Evolutionary conservation across 2,888 invertebrate genomes (phyloP).

Genomic region (Coenonympha glycerion): DNA sequence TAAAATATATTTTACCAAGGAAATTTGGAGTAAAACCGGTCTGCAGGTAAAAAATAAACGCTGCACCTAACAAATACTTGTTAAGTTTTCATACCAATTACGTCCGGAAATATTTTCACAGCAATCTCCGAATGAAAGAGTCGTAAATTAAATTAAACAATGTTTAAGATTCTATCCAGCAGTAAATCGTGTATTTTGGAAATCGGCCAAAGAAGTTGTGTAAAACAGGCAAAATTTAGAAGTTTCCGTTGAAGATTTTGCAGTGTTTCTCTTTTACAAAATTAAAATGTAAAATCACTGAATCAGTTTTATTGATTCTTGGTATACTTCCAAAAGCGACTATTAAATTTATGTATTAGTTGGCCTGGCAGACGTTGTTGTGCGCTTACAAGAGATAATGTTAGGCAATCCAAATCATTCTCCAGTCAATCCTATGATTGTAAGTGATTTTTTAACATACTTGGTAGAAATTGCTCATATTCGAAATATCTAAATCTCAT

Average conservation of each 20-base stretch:
- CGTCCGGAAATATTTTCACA: slow-evolving; percentile 7
- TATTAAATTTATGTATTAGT: too few relatives aligned
- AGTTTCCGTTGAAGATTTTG: slow-evolving; percentile 16
- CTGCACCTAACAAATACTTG: not conserved
- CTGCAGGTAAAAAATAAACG: not conserved
- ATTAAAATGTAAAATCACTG: slow-evolving; percentile 11
- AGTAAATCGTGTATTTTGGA: slow-evolving; percentile 20
- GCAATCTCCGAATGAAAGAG: slow-evolving; percentile 5
- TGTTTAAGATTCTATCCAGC: slow-evolving; percentile 15
- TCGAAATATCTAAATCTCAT: too few relatives aligned
- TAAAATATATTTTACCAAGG: too few relatives aligned
- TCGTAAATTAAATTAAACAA: slow-evolving; percentile 13
- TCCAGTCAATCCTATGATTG: too few relatives aligned
- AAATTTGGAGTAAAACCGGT: too few relatives aligned
- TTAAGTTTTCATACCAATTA: slow-evolving; percentile 4
- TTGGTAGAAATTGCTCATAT: too few relatives aligned
- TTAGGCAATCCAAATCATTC: too few relatives aligned
- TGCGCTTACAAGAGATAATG: too few relatives aligned
- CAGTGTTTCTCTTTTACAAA: slow-evolving; percentile 10
- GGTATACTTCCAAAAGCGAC: slow-evolving; percentile 12
- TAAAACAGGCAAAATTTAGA: slow-evolving; percentile 20
- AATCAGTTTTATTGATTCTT: slow-evolving; percentile 10
- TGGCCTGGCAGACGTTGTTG: too few relatives aligned
- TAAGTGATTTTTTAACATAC: too few relatives aligned
- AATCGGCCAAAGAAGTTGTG: slow-evolving; percentile 18